These are phyloP conservation scores for Pao palembangensis DNA, from an alignment of 2,113 vertebrate genomes.

Conservation along the genomic window DNA sequence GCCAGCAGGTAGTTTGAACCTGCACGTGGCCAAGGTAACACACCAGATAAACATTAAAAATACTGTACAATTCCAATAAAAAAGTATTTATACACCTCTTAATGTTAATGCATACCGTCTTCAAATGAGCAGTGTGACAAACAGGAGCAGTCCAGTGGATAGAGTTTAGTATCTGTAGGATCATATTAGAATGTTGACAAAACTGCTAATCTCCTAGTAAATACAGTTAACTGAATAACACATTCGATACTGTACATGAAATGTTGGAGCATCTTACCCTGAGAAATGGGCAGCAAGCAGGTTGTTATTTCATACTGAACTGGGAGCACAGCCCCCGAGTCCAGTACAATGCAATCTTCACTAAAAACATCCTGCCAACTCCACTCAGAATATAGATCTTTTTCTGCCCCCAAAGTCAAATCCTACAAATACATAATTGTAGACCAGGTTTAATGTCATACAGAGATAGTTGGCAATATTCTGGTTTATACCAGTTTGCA, in stretches of 20 bases:
- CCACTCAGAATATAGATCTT: constrained; percentile 83
- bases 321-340: constrained; percentile 82
- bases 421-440: constrained; percentile 79
- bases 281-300: constrained; percentile 76
- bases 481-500: too few relatives aligned
- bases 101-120: constrained; percentile 74
- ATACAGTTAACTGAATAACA: too few relatives aligned
- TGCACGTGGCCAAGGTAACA: constrained; percentile 28
- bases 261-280: constrained; percentile 67
- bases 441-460: constrained; percentile 72
- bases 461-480: too few relatives aligned
- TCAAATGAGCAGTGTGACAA: constrained; percentile 80
- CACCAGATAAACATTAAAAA: neutral
- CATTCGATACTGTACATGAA: constrained; percentile 1
- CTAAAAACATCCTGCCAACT: constrained; percentile 85
- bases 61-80: neutral
- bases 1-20: constrained; percentile 75
- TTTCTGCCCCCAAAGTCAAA: constrained; percentile 72
- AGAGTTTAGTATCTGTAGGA: constrained; percentile 76
- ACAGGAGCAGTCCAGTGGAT: constrained; percentile 84
- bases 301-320: constrained; percentile 86
- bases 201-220: neutral
- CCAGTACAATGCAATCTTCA: constrained; percentile 92
- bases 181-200: neutral
- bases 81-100: neutral